Percentiles rank a stretch among this genome's conserved stretches.
These are phyloP conservation scores for Drosophila limbata DNA, from an alignment of 2,888 invertebrate genomes.

Conservation along the genomic window DNA sequence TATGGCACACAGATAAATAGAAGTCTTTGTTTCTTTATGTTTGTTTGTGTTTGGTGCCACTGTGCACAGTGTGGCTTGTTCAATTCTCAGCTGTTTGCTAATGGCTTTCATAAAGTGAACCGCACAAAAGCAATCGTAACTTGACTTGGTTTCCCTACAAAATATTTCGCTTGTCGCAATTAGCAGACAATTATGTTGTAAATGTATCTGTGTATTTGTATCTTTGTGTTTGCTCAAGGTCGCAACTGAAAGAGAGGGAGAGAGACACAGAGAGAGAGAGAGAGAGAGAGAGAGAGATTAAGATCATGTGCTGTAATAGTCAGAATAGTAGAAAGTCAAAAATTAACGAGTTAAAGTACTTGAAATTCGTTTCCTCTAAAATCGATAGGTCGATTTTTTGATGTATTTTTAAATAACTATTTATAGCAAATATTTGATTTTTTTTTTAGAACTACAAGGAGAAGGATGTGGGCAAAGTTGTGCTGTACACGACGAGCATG, in stretches of 20 bases:
- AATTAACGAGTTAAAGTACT: no score
- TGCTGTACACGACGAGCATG: constrained; percentile 97
- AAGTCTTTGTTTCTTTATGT: neutral
- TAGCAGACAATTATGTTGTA: constrained; percentile 28
- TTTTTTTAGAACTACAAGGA: constrained; percentile 93
- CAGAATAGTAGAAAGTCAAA: no score
- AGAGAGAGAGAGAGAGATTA: neutral
- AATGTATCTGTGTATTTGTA: constrained; percentile 11
- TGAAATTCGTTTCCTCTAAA: no score
- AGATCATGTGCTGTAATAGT: constrained; percentile 11
- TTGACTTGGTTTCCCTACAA: constrained; percentile 42
- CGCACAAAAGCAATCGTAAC: constrained; percentile 19
- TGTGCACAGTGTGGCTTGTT: constrained; percentile 22
- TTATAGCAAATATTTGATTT: no score
- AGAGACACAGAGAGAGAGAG: neutral
- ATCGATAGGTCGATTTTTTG: no score
- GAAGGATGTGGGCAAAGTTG: constrained; percentile 96
- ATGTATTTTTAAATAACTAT: no score
- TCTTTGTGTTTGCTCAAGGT: constrained; percentile 28
- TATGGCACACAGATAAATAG: neutral
- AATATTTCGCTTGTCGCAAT: constrained; percentile 39
- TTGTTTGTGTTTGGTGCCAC: constrained; percentile 14
- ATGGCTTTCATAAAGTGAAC: constrained; percentile 28
- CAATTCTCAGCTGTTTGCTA: constrained; percentile 27
- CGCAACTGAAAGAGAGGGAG: neutral